phyloP scores from a whole-genome alignment of 2,888 invertebrate genomes.

The Stegana nigrithorax region DNA sequence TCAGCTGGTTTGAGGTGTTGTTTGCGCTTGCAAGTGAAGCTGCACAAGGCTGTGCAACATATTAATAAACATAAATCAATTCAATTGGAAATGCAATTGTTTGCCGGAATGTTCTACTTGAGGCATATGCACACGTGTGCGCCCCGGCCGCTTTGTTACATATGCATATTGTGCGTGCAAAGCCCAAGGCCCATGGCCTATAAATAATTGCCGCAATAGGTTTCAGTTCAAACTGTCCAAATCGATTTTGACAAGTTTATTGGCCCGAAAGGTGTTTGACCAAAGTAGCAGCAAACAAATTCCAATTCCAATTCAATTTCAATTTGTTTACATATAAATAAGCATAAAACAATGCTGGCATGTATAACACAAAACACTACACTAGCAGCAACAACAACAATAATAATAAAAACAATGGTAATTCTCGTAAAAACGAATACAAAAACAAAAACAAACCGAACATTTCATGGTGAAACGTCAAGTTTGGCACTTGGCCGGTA shows the following conservation, averaged over 20 bases:
- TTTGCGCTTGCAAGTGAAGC: not conserved
- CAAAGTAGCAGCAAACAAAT: not conserved
- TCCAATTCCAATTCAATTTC: conserved; percentile 3
- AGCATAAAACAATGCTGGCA: conserved; percentile 6
- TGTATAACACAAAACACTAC: too few species aligned
- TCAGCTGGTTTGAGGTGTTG: too few species aligned
- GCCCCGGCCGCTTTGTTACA: too few species aligned
- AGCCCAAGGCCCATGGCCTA: too few species aligned
- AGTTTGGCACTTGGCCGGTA: too few species aligned
- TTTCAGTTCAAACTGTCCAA: conserved; percentile 6
- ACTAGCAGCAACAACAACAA: not conserved
- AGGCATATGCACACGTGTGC: not conserved
- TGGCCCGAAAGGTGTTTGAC: conserved; percentile 9
- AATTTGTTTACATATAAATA: conserved; percentile 7
- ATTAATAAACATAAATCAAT: conserved; percentile 17
- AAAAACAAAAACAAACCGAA: not conserved
- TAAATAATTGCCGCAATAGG: conserved; percentile 10
- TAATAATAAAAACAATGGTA: too few species aligned
- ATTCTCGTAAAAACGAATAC: too few species aligned
- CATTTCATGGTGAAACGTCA: too few species aligned
- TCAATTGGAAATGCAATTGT: too few species aligned
- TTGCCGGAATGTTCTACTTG: not conserved
- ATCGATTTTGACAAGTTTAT: conserved; percentile 16
- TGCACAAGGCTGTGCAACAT: conserved; percentile 2
- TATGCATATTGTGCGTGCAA: not conserved